Base-by-base conservation (phyloP, 1,140 invertebrate genomes). In the Brachystomella parvula region DNA sequence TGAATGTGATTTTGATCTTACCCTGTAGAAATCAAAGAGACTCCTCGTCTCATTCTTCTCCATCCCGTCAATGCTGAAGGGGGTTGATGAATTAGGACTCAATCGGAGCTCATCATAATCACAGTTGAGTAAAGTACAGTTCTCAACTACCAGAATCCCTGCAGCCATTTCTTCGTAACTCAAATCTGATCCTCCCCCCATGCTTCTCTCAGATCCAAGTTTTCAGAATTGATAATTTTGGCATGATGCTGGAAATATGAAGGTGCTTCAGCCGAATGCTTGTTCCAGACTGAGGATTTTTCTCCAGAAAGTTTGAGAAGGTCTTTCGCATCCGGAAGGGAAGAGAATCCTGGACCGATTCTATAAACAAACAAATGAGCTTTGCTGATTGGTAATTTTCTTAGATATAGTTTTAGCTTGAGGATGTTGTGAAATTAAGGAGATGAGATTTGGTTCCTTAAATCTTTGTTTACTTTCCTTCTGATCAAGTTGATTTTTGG, bases 1-100 rank as follows among this genome's bases (percentile, higher is more conserved):
- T n/a, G n/a, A n/a, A n/a, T n/a, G n/a, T n/a, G n/a, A n/a, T n/a
- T n/a, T n/a, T n/a, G n/a, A n/a, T n/a, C 49, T 53, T 24, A 53
- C 49, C 49, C 49, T 15, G 24, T 53, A 53, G 24, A 53, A 53
- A 24, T 53, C 49, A 24, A 53, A 53, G 49, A 53, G 49, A 53
- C 49, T 53, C 24, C 49, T 12, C 6, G 15, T 53, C 24, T 53
- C 49, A 26, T 53, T 53, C 49, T 24, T 53, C 6, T 15, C 15
- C 3, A 9, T 24, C 24, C 49, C 49, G 9, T n/a, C 39, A 12
- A 44, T 9, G 49, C 49, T 26, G 3, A 53, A 26, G 49, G 9
- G 12, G 15, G 6, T 53, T 15, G 15, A 19, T 6, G 49, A 19
- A 53, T 53, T 53, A 24, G 24, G 49, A 17, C 21, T 24, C 49